Evolutionary conservation across 2,797 vertebrate species (phyloP), one percentile per base, ranked within the genome.

Genomic region (Enteromius afrohamiltoni): DNA sequence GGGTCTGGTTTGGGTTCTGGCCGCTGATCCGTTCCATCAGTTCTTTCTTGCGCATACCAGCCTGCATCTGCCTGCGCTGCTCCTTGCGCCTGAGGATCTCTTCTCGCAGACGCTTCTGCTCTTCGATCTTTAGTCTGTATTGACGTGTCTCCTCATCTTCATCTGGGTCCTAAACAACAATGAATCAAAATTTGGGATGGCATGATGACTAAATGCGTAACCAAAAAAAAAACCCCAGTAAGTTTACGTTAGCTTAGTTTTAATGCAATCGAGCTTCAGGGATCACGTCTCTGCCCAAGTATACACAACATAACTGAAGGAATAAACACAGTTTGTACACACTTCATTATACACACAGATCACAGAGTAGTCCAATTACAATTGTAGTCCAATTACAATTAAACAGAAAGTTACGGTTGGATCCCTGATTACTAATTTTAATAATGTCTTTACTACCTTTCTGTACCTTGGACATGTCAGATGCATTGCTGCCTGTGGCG

Each of bases 141-240:
- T 97, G 92, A 65, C 97, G 92, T 0, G 97, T 99, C 89, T 99
- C 98, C 83, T 99, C 98, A 1, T 99, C 98, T 88, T 99, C 98
- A 0, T 97, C 93, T 0, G 96, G 96, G 37, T 97, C 94, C 97
- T 98, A 90, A 58, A 65, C 34, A 88, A 29, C 88, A 81, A 78
- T 1, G 21, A 47, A 67, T 16, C 34, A 14, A 65, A 47, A 31
- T n/a, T 78, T 17, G 8, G 26, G 40, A 78, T 49, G 26, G 14
- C 45, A 21, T 68, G 17, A 67, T 40, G 17, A 17, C 21, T 34
- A 21, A 65, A 65, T 0, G 11, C 10, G 11, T 60, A n/a, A 49
- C 13, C 34, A 37, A 37, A 37, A 37, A 6, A 47, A 47, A 16
- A 40, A 34, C 34, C 11, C 11, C 23, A 14, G 3, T 26, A 60